Percentiles rank a stretch among this genome's conserved stretches.
Conservation (phyloP, 2,888 invertebrate species). For the Cephus sareptanus region DNA sequence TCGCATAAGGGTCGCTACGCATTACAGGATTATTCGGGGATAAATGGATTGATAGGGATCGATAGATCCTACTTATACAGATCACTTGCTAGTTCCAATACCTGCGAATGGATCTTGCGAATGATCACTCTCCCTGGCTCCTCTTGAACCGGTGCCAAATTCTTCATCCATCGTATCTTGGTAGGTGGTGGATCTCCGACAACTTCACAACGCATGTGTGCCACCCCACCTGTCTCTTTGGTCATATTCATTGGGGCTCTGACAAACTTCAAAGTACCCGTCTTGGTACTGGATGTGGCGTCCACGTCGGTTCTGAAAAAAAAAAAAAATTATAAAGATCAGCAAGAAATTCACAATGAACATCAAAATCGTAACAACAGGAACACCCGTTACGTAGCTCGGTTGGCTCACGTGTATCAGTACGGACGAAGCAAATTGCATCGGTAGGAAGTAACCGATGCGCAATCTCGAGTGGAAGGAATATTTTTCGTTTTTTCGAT, state of each 20-base stretch:
- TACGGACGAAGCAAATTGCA: not conserved
- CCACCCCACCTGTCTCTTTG: conserved; percentile 70
- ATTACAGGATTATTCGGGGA: not conserved
- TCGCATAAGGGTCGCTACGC: not conserved
- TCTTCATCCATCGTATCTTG: conserved; percentile 74
- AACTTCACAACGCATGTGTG: conserved; percentile 75
- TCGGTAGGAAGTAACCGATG: not conserved
- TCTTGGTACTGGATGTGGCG: conserved; percentile 41
- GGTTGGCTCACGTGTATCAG: not conserved
- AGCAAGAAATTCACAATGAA: not conserved
- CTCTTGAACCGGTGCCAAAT: conserved; percentile 68
- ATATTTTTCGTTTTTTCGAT: not conserved
- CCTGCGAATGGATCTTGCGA: conserved; percentile 59
- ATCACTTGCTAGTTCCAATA: conserved; percentile 16
- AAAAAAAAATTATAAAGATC: not conserved
- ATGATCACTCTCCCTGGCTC: conserved; percentile 65
- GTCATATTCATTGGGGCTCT: conserved; percentile 70
- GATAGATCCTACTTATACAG: not conserved
- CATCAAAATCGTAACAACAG: not conserved
- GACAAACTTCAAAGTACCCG: conserved; percentile 69
- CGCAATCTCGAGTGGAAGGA: not conserved
- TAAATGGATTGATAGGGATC: not conserved
- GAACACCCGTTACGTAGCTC: not conserved
- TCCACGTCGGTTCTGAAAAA: conserved; percentile 40
- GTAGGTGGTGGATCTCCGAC: conserved; percentile 71